Evolutionary conservation across 2,797 vertebrate species (phyloP).

Genomic region (Muraenolepis orangiensis): DNA sequence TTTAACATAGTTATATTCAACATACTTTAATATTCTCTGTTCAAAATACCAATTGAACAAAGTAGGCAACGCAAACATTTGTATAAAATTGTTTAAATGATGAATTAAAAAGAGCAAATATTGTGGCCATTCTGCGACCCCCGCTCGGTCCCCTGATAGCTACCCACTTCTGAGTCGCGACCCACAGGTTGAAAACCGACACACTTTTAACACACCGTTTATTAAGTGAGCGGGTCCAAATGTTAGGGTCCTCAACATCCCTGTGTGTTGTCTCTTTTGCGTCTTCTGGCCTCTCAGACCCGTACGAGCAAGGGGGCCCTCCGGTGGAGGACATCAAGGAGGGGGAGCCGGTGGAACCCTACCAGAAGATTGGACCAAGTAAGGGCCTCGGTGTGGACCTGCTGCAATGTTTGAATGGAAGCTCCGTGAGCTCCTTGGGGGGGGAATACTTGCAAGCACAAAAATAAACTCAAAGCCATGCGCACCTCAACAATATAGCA

Average conservation of each 20-base stretch:
- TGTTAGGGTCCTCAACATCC: neutral
- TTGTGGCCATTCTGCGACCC: neutral
- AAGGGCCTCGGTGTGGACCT: constrained; percentile 63
- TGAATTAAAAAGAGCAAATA: neutral
- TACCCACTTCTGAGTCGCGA: neutral
- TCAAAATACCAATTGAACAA: no score
- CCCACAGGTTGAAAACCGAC: neutral
- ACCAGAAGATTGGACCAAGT: constrained; percentile 99
- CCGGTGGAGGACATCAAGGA: constrained; percentile 92
- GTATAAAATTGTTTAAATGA: neutral
- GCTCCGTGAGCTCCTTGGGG: neutral
- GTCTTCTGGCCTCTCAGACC: constrained; percentile 75
- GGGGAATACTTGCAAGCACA: neutral
- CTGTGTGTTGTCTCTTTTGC: neutral
- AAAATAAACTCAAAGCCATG: no score
- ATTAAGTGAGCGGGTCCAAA: neutral
- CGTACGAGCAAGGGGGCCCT: constrained; percentile 91
- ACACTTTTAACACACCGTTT: neutral
- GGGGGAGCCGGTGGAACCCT: constrained; percentile 88
- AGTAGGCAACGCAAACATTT: no score
- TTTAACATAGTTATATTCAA: no score
- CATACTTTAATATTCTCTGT: no score
- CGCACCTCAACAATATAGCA: no score
- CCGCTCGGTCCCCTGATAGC: neutral
- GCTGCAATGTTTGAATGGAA: no score